These are phyloP conservation scores for Lepidochrysops patricia DNA, from an alignment of 2,888 invertebrate species.

Conservation along the genomic window DNA sequence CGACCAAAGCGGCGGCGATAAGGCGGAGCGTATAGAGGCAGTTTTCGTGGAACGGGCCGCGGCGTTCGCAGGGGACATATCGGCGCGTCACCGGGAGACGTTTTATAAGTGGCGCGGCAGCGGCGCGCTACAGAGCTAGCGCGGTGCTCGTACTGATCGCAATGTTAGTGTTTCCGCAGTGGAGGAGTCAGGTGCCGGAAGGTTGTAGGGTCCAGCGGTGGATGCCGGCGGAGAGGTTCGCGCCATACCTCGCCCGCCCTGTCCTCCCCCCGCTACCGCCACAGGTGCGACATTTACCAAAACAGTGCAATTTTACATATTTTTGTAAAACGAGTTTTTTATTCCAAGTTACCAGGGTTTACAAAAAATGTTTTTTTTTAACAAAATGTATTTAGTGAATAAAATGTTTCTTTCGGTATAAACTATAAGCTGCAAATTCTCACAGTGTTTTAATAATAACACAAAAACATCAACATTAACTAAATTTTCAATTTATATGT, in stretches of 20 bases:
- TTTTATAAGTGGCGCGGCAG: constrained; percentile 62
- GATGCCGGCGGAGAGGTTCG: constrained; percentile 63
- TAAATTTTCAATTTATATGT: background rate
- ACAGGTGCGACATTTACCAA: constrained; percentile 42
- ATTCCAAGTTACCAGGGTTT: no score
- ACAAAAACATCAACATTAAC: no score
- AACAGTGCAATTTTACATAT: constrained; percentile 9
- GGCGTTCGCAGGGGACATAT: constrained; percentile 66
- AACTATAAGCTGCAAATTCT: no score
- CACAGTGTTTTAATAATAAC: no score
- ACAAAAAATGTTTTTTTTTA: constrained; percentile 7
- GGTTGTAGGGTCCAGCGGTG: constrained; percentile 56
- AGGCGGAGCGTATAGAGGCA: background rate
- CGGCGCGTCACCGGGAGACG: constrained; percentile 58
- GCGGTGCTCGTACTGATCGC: constrained; percentile 52
- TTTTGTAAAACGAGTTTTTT: no score
- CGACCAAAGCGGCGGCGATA: background rate
- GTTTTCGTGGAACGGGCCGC: constrained; percentile 22
- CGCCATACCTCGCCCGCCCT: constrained; percentile 56
- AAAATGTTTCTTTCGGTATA: no score
- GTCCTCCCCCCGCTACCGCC: constrained; percentile 45
- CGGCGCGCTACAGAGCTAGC: constrained; percentile 53
- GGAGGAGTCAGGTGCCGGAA: constrained; percentile 50
- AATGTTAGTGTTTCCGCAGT: constrained; percentile 69
- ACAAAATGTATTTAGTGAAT: no score